Evolutionary conservation across 2,797 vertebrate genomes (phyloP).

Genomic region (Trachops cirrhosus): DNA sequence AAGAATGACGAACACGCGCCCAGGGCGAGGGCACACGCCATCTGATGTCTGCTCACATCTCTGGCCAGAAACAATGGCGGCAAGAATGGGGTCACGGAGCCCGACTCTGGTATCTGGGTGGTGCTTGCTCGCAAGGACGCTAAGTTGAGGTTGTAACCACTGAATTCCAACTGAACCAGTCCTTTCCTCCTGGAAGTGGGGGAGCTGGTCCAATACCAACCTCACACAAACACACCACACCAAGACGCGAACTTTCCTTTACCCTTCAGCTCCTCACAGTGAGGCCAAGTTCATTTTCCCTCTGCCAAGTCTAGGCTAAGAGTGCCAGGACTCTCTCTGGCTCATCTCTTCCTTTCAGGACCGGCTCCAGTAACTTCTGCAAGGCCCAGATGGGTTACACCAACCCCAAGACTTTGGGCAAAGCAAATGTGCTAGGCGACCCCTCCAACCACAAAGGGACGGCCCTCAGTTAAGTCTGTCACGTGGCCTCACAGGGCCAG

Average conservation of each 20-base stretch:
- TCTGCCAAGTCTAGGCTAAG: background rate
- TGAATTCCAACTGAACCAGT: background rate
- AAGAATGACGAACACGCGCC: background rate
- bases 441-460: background rate
- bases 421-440: background rate
- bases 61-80: background rate
- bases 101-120: background rate
- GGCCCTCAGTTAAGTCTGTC: fast-evolving
- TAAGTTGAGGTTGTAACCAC: background rate
- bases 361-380: background rate
- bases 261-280: background rate
- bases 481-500: background rate
- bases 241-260: background rate
- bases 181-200: background rate
- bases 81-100: background rate
- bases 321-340: background rate
- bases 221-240: background rate
- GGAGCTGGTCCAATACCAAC: background rate
- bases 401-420: background rate
- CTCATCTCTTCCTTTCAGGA: background rate
- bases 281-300: background rate
- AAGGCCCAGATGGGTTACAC: background rate
- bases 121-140: background rate
- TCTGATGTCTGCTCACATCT: background rate
- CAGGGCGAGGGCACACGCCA: background rate